Percentiles rank a stretch among this genome's conserved stretches.
These are phyloP conservation scores for Apis cerana DNA, from an alignment of 1,140 invertebrate species.

Conservation along the genomic window DNA sequence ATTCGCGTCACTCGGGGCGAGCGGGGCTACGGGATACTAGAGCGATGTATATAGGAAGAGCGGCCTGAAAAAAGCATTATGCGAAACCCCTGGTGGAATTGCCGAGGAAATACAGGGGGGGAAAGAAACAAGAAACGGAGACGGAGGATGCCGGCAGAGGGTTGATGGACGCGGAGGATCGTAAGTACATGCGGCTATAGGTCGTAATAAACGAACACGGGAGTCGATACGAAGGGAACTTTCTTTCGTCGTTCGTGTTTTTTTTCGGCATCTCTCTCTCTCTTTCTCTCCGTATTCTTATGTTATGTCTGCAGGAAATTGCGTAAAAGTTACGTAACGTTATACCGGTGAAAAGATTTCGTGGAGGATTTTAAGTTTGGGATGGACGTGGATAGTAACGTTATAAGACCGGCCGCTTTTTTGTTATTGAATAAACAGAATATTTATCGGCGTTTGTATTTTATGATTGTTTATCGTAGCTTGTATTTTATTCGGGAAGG, in stretches of 20 bases:
- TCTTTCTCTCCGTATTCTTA: not conserved
- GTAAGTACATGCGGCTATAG: conserved; percentile 49
- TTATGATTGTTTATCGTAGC: conserved; percentile 8
- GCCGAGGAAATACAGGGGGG: conserved; percentile 23
- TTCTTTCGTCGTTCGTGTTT: conserved; percentile 32
- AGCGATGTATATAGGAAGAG: conserved; percentile 12
- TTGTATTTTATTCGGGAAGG: not conserved
- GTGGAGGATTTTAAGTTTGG: conserved; percentile 12
- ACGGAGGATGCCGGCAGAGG: not conserved
- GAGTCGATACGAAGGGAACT: conserved; percentile 34
- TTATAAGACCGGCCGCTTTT: not conserved
- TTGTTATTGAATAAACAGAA: conserved; percentile 13
- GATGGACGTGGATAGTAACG: not conserved
- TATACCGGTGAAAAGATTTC: not conserved
- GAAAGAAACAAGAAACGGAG: not conserved
- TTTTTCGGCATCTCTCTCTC: conserved; percentile 9
- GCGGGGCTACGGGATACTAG: conserved; percentile 38
- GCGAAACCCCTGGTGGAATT: conserved; percentile 58
- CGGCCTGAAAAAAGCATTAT: conserved; percentile 63
- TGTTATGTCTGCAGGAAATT: conserved; percentile 39
- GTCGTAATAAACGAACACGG: conserved; percentile 36
- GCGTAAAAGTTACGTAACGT: conserved; percentile 37
- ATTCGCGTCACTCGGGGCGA: conserved; percentile 62
- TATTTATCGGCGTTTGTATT: not conserved
- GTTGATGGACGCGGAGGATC: conserved; percentile 12